Percentiles rank a stretch among this genome's conserved stretches.
Conservation (phyloP, 2,113 vertebrate genomes). For the Oryzias celebensis region DNA sequence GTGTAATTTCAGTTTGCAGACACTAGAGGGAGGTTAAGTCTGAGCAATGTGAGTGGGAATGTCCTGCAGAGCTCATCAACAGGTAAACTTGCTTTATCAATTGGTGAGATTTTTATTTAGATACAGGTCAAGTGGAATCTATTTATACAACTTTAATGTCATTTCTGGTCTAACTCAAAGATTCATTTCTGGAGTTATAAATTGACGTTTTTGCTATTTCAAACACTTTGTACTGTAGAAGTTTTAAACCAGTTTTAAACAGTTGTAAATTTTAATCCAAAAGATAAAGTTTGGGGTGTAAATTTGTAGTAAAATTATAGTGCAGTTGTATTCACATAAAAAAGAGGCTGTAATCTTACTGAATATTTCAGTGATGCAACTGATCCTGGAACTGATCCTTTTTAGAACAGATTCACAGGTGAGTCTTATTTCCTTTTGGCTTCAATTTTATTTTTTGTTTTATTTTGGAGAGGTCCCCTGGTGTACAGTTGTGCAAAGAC, state of each 20-base stretch:
- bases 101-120: neutral
- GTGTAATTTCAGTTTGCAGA: slow-evolving; percentile 43
- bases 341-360: neutral
- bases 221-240: no score
- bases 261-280: no score
- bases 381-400: slow-evolving; percentile 8
- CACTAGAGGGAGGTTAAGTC: slow-evolving; percentile 76
- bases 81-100: slow-evolving; percentile 41
- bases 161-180: no score
- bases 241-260: no score
- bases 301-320: no score
- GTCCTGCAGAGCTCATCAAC: slow-evolving; percentile 17
- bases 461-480: neutral
- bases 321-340: neutral
- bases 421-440: neutral
- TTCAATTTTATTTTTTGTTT: neutral
- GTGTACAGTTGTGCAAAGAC: slow-evolving; percentile 21
- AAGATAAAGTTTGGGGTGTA: no score
- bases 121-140: no score
- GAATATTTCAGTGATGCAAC: neutral
- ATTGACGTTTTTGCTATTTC: no score
- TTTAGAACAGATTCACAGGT: slow-evolving; percentile 8
- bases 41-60: slow-evolving; percentile 38
- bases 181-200: no score
- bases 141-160: no score